These are phyloP conservation scores for Stramonita haemastoma DNA, from an alignment of 2,888 invertebrate species.

Conservation along the genomic window DNA sequence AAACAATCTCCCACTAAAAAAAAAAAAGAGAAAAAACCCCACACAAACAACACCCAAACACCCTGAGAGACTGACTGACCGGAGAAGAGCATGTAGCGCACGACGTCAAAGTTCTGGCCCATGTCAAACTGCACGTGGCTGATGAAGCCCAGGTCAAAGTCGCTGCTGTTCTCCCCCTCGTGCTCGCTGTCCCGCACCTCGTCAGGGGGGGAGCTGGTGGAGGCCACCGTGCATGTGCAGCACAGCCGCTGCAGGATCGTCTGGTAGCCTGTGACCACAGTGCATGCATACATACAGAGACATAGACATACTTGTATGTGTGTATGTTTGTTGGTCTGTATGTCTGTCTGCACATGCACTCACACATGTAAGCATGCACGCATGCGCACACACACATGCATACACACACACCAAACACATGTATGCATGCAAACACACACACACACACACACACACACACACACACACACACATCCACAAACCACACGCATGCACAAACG, in stretches of 20 bases:
- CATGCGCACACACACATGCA: not conserved
- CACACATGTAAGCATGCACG: not conserved
- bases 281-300: not conserved
- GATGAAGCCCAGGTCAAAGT: slow-evolving; percentile 72
- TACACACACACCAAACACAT: no score
- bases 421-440: no score
- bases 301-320: not conserved
- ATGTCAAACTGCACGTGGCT: slow-evolving; percentile 69
- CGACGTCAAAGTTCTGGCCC: slow-evolving; percentile 68
- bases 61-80: slow-evolving; percentile 9
- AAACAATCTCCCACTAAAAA: no score
- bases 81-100: slow-evolving; percentile 59
- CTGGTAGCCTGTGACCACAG: slow-evolving; percentile 70
- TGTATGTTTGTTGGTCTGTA: not conserved
- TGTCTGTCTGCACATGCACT: not conserved
- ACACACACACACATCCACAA: no score
- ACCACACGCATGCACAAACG: no score
- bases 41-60: no score
- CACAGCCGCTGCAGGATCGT: slow-evolving; percentile 71
- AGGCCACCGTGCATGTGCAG: slow-evolving; percentile 64
- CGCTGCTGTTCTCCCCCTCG: slow-evolving; percentile 63
- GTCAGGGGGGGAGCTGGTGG: slow-evolving; percentile 51
- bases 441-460: no score
- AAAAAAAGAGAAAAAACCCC: no score
- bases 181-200: slow-evolving; percentile 46